Evolutionary conservation across 2,113 vertebrate species (phyloP), one percentile per base, ranked within the genome.

Genomic region (Stegastes partitus): DNA sequence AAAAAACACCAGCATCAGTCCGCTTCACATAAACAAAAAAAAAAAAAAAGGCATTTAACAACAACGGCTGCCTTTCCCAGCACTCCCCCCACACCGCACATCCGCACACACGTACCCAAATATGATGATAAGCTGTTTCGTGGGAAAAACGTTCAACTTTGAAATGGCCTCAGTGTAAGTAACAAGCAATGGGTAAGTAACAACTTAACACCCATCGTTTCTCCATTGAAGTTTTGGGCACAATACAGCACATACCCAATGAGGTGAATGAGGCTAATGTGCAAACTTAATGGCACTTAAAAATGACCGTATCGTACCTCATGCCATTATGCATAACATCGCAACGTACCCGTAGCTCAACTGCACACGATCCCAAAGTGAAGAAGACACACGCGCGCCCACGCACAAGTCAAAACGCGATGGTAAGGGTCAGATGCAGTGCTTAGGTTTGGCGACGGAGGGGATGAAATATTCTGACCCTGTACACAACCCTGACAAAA

Each of bases 1-100:
- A 53, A 80, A 55, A 77, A 56, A 72, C 83, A 89, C 88, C 90
- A 94, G 92, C 92, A 91, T 92, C 89, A 91, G 86, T 89, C 75
- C 71, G 88, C 77, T 82, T 85, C 79, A 90, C 78, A 85, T n/a
- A n/a, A 85, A 55, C 76, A 86, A 85, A 55, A 92, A 21, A 49
- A 44, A 63, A 91, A 82, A 82, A 90, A 89, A 91, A 85, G 67
- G 80, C 77, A 83, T 91, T 87, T 76, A 84, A 91, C 81, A 82
- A 86, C 81, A 89, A 34, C 31, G 8, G 63, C 59, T 72, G 65
- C 82, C 74, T 82, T 71, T 82, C 55, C 66, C 74, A 51, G 59
- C 56, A 59, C 73, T 64, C 16, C 28, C 42, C 37, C 28, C 16
- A 1, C 22, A 2, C 42, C 10, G n/a, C n/a, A 61, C 82, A 70